Evolutionary conservation across 1,140 invertebrate species (phyloP).

Genomic region (Drosophila albomicans): DNA sequence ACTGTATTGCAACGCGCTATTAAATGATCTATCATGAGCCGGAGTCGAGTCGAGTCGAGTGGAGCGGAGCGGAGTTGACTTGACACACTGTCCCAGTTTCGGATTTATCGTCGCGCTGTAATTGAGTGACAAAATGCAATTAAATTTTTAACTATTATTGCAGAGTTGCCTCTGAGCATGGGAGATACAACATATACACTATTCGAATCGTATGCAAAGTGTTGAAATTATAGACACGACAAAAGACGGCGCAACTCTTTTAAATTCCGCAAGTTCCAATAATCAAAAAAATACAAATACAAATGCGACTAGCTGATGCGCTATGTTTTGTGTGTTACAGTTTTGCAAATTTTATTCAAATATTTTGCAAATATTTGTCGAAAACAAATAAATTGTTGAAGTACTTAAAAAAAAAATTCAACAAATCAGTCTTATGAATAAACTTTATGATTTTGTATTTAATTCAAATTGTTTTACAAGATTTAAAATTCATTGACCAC

Average conservation of each 20-base stretch:
- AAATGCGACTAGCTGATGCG: no score
- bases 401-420: no score
- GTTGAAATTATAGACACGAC: constrained; percentile 18
- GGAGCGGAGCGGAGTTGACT: constrained; percentile 35
- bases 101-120: constrained; percentile 51
- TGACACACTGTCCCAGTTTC: constrained; percentile 80
- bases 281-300: no score
- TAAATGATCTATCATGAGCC: constrained; percentile 54
- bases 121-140: constrained; percentile 76
- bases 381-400: no score
- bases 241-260: neutral
- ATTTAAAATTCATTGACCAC: no score
- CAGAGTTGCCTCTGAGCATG: constrained; percentile 2
- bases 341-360: no score
- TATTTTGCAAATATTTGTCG: no score
- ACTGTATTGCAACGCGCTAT: constrained; percentile 49
- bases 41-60: neutral
- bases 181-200: neutral
- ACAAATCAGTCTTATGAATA: no score
- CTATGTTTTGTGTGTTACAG: no score
- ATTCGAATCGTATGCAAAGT: constrained; percentile 25
- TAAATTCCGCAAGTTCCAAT: neutral
- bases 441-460: no score
- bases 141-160: constrained; percentile 60
- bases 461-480: no score